phyloP scores from a whole-genome alignment of 2,888 invertebrate genomes.

The Drosophila phalerata region DNA sequence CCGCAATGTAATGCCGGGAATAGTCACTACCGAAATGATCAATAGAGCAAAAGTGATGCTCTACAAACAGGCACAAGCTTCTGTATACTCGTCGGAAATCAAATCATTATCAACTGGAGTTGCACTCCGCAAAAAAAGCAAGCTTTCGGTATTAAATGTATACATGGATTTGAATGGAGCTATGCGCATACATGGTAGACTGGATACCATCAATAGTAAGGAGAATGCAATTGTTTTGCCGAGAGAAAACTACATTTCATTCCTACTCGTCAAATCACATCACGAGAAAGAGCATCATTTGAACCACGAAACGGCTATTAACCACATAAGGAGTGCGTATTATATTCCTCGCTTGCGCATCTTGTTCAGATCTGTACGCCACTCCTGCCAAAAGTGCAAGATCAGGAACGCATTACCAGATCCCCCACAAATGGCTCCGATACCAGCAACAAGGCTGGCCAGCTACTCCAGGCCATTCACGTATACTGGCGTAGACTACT shows the following conservation, averaged over 20 bases:
- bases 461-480: neutral
- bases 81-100: neutral
- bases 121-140: neutral
- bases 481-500: neutral
- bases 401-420: neutral
- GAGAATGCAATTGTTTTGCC: neutral
- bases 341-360: neutral
- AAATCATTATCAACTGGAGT: neutral
- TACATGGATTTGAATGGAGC: neutral
- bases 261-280: neutral
- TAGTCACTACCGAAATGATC: neutral
- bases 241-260: neutral
- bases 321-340: neutral
- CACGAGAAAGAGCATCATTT: neutral
- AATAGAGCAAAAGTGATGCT: neutral
- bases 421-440: neutral
- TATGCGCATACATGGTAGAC: neutral
- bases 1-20: neutral
- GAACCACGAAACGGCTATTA: neutral
- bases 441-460: neutral
- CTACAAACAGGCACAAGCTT: neutral
- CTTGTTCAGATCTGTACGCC: neutral
- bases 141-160: neutral
- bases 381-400: constrained; percentile 1
- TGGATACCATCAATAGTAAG: neutral